Percentiles rank a stretch among this genome's conserved stretches.
Conservation (phyloP, 2,888 invertebrate species). For the Zaprionus bogoriensis region DNA sequence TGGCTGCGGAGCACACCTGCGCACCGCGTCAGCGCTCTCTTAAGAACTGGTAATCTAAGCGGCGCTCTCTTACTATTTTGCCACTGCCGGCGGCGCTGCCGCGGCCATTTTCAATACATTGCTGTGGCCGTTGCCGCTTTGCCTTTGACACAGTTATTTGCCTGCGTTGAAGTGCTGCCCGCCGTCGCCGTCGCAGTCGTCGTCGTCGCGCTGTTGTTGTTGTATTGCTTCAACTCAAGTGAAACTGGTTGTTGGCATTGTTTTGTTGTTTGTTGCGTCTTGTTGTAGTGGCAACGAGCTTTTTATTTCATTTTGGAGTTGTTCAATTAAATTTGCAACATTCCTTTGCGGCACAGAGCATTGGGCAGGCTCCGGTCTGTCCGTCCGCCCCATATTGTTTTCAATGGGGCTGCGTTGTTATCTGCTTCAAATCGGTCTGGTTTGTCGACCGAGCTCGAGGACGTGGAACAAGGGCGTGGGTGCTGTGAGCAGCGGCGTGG, state of each 20-base stretch:
- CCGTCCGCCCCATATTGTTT: conserved; percentile 36
- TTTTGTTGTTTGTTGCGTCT: conserved; percentile 8
- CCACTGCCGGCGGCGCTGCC: conserved; percentile 33
- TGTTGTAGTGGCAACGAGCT: conserved; percentile 18
- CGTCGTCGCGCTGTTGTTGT: conserved; percentile 1
- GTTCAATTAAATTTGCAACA: conserved; percentile 64
- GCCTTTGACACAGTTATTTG: conserved; percentile 71
- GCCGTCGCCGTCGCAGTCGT: background rate
- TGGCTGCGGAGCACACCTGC: conserved; percentile 20
- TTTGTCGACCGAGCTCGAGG: conserved; percentile 12
- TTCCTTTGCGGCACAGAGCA: conserved; percentile 31
- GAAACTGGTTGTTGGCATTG: conserved; percentile 25
- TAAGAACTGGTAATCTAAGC: conserved; percentile 7
- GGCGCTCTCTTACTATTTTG: conserved; percentile 24
- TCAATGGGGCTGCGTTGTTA: conserved; percentile 28
- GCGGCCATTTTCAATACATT: conserved; percentile 66
- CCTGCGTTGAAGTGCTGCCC: conserved; percentile 39
- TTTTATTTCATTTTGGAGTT: conserved; percentile 55
- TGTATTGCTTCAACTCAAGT: conserved; percentile 20
- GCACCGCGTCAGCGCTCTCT: conserved; percentile 14
- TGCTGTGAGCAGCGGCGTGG: background rate
- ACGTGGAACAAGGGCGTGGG: background rate
- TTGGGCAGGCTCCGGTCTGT: conserved; percentile 8
- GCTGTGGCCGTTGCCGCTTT: conserved; percentile 45
- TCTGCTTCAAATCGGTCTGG: conserved; percentile 37